Evolutionary conservation across 2,888 invertebrate species (phyloP), one percentile per base, ranked within the genome.

Genomic region (Drosophila vallismaia): DNA sequence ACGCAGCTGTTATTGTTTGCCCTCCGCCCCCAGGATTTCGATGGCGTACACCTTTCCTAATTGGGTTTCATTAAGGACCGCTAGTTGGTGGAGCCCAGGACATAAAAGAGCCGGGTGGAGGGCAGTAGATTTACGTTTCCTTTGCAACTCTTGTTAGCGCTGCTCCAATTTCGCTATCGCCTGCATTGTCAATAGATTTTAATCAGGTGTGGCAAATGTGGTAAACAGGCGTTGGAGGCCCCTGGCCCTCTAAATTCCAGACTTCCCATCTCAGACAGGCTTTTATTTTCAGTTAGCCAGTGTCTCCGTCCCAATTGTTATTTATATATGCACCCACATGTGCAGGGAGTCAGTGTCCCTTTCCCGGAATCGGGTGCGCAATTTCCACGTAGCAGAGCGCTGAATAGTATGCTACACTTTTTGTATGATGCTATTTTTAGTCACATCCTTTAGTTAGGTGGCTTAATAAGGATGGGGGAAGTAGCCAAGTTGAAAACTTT

Each of bases 201-300:
- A 85, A 85, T 85, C 85, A 88, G 81, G 84, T 85, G 86, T 84
- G 84, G 84, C 86, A 86, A 79, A 86, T 71, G 71, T 76, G 62
- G 76, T 76, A 76, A 84, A 78, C 83, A 79, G 76, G 53, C 70
- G 54, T 19, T 19, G 19, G 19, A 19, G 19, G 19, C 63, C 62
- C 24, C 33, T 14, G 40, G 33, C 52, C 69, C 56, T 68, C 77
- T 77, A 80, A 77, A 79, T 83, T 86, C 79, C 70, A 64, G 71
- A 36, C 70, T 52, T 56, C 68, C 33, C 64, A 42, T 42, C 52
- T 49, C 74, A 58, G 67, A 71, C 74, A 42, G 58, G 52, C 59
- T 84, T 71, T 78, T 69, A 69, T 69, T 44, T 64, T 64, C n/a
- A 42, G 64, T 38, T 72, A 56, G 19, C 33, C 19, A 19, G 19